Conservation (phyloP, 2,113 vertebrate species). For the Anguilla japonica region DNA sequence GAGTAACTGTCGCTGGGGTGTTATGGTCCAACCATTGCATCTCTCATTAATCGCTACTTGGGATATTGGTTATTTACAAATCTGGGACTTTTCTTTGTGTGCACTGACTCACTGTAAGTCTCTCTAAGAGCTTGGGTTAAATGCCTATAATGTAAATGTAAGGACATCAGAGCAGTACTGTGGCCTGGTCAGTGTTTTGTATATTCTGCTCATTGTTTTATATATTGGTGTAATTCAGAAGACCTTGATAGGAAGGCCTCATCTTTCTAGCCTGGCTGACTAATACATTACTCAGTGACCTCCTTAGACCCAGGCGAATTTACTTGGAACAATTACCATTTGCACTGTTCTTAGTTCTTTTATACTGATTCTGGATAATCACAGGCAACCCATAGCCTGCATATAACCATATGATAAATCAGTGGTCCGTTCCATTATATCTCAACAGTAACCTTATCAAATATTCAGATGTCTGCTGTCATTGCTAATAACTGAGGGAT, state of each 20-base stretch:
- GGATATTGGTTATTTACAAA: no score
- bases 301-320: slow-evolving; percentile 7
- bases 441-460: not conserved
- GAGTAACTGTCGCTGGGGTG: no score
- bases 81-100: no score
- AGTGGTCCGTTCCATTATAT: not conserved
- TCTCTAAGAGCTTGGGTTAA: no score
- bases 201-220: not conserved
- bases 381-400: slow-evolving; percentile 29
- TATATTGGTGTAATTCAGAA: not conserved
- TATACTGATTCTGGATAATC: slow-evolving; percentile 19
- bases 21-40: no score
- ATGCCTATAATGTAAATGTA: no score
- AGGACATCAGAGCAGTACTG: no score
- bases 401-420: slow-evolving; percentile 29
- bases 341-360: slow-evolving; percentile 34
- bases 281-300: slow-evolving; percentile 13
- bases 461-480: not conserved
- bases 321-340: slow-evolving; percentile 27
- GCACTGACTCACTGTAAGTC: no score
- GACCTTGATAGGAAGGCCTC: not conserved
- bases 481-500: not conserved
- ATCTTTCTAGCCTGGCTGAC: not conserved
- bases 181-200: not conserved
- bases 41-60: no score